These are phyloP conservation scores for Nibea albiflora DNA, from an alignment of 2,113 vertebrate species.

Conservation along the genomic window DNA sequence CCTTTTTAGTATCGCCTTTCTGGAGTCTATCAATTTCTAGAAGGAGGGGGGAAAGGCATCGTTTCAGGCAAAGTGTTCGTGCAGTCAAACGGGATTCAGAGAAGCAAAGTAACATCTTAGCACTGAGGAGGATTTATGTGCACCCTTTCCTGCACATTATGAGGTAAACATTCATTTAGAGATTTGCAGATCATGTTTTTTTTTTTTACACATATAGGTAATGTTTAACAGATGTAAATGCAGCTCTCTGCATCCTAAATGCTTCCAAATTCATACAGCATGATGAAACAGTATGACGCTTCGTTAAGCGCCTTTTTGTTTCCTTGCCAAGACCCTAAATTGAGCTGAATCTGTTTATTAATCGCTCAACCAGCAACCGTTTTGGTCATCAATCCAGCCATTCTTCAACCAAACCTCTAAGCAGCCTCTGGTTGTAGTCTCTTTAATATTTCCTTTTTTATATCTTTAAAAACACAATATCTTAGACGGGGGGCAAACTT, in stretches of 20 bases:
- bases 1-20: slow-evolving; percentile 94
- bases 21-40: slow-evolving; percentile 97
- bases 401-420: not conserved
- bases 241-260: not conserved
- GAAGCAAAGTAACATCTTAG: not conserved
- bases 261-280: not conserved
- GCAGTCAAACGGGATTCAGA: slow-evolving; percentile 24
- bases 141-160: not conserved
- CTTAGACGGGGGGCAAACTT: not conserved
- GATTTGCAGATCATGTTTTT: not conserved
- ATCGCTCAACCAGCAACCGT: not conserved
- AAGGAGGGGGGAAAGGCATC: slow-evolving; percentile 59
- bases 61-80: slow-evolving; percentile 27
- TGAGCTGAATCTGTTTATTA: not conserved
- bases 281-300: not conserved
- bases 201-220: not conserved
- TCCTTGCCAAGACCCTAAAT: not conserved
- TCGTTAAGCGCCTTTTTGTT: not conserved
- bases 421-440: not conserved
- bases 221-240: no score
- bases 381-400: not conserved
- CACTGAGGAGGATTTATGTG: not conserved
- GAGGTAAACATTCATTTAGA: not conserved
- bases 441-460: accelerated
- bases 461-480: not conserved